A percentile compares a stretch with the other conserved stretches of the same genome.
Evolutionary conservation across 2,888 invertebrate species (phyloP).

Genomic region (Psococerastis gibbosa): DNA sequence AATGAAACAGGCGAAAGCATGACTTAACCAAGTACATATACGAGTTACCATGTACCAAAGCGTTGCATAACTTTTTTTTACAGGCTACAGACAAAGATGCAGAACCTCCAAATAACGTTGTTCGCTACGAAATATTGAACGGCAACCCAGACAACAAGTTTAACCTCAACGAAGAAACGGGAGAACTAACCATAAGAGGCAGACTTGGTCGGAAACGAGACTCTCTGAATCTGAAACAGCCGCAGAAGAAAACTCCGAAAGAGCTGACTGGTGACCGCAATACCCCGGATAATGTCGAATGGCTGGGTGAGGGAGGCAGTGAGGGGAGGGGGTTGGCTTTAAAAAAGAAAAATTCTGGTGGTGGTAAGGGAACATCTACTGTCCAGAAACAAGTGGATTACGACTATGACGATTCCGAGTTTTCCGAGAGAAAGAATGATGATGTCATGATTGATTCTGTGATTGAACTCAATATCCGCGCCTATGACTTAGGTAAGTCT

Average conservation of each 20-base stretch:
- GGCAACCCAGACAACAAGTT: slow-evolving; percentile 60
- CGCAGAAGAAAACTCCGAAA: neutral
- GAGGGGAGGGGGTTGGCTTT: neutral
- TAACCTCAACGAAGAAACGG: slow-evolving; percentile 52
- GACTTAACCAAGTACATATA: no score
- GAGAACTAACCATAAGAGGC: slow-evolving; percentile 22
- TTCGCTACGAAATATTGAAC: slow-evolving; percentile 63
- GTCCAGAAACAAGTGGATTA: slow-evolving; percentile 3
- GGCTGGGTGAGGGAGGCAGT: neutral
- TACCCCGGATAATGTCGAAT: neutral
- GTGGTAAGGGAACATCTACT: neutral
- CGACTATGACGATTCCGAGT: neutral
- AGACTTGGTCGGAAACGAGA: neutral
- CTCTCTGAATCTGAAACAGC: neutral
- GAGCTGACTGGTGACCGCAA: no score
- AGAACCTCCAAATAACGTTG: slow-evolving; percentile 65
- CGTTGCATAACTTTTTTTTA: no score
- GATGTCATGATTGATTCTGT: slow-evolving; percentile 13
- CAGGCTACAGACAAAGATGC: slow-evolving; percentile 65
- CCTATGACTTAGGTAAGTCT: slow-evolving; percentile 52
- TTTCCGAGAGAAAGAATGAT: neutral
- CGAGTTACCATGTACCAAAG: no score
- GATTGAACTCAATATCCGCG: slow-evolving; percentile 49
- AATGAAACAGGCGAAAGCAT: no score
- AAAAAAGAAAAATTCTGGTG: neutral